Conservation (phyloP, 2,797 vertebrate species). For the Neosilurus mollespiculum region DNA sequence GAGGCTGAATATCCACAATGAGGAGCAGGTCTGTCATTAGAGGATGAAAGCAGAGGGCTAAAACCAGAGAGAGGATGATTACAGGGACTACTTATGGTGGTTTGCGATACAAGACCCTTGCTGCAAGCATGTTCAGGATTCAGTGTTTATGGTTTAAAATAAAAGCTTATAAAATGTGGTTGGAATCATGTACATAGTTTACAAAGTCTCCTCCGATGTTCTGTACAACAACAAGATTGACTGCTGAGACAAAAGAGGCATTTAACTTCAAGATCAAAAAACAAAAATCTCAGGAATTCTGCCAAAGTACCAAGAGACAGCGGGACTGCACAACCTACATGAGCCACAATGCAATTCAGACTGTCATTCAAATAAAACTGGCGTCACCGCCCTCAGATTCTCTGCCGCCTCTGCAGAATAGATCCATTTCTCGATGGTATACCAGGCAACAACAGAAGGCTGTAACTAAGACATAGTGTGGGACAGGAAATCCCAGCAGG, state of each 20-base stretch:
- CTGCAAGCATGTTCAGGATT: slow-evolving; percentile 26
- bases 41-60: slow-evolving; percentile 51
- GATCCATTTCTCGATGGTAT: slow-evolving; percentile 22
- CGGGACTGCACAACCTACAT: neutral
- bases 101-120: slow-evolving; percentile 46
- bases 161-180: slow-evolving; percentile 45
- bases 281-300: neutral
- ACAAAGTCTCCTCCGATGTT: slow-evolving; percentile 19
- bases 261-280: slow-evolving; percentile 24
- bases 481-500: slow-evolving; percentile 49
- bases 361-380: slow-evolving; percentile 28
- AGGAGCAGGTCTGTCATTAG: slow-evolving; percentile 57
- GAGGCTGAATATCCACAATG: slow-evolving; percentile 49
- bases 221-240: slow-evolving; percentile 33
- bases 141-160: slow-evolving; percentile 45
- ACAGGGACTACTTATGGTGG: slow-evolving; percentile 34
- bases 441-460: slow-evolving; percentile 29
- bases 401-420: neutral
- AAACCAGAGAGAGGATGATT: slow-evolving; percentile 52
- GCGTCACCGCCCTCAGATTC: slow-evolving; percentile 7
- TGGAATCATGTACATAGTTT: slow-evolving; percentile 42
- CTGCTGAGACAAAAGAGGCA: slow-evolving; percentile 26
- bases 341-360: neutral
- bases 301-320: slow-evolving; percentile 16
- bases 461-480: slow-evolving; percentile 39